Percentiles rank a stretch among this genome's conserved stretches.
phyloP scores from a whole-genome alignment of 2,797 vertebrate species.

The Brachyrhaphis roseni region DNA sequence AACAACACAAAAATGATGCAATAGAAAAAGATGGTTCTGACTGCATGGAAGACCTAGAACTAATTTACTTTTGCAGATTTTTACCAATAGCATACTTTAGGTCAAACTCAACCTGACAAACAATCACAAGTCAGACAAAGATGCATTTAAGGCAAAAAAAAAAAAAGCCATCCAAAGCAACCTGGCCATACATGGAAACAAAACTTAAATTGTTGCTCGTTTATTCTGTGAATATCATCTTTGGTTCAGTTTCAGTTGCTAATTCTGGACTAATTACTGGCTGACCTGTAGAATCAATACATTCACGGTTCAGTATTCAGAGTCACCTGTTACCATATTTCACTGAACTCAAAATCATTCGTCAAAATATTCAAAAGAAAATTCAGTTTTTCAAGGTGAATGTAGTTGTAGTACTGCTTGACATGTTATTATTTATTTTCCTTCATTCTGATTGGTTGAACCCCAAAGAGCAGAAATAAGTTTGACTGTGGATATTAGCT shows the following conservation, averaged over 20 bases:
- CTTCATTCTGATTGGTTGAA: too few species aligned
- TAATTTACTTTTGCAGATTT: not conserved
- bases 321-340: too few species aligned
- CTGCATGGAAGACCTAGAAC: not conserved
- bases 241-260: not conserved
- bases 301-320: too few species aligned
- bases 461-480: too few species aligned
- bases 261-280: too few species aligned
- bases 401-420: too few species aligned
- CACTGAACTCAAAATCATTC: too few species aligned
- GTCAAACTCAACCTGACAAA: not conserved
- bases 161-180: not conserved
- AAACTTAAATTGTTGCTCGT: not conserved
- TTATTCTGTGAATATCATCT: not conserved
- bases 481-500: too few species aligned
- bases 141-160: not conserved
- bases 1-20: constrained; percentile 48
- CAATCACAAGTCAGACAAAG: not conserved
- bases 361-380: too few species aligned
- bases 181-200: not conserved
- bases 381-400: too few species aligned
- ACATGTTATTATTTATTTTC: too few species aligned
- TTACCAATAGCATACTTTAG: not conserved
- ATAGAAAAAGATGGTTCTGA: not conserved
- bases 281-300: too few species aligned